These are phyloP conservation scores for Dichetophora obliterata DNA, from an alignment of 2,888 invertebrate species.

Conservation along the genomic window DNA sequence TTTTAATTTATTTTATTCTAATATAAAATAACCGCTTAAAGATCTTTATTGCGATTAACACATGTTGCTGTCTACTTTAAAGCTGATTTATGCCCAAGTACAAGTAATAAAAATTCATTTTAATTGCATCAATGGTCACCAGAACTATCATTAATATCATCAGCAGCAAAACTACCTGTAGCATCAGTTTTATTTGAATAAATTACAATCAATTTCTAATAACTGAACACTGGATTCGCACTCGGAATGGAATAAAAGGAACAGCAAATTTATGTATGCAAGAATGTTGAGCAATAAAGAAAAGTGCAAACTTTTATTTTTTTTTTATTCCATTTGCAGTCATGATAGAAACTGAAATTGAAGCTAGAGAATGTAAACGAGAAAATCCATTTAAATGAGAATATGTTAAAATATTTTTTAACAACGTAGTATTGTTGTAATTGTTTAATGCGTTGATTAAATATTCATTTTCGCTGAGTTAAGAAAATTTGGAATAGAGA, in stretches of 20 bases:
- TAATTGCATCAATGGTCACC: neutral
- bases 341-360: too few species aligned
- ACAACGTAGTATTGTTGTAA: neutral
- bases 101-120: neutral
- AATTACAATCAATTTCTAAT: constrained; percentile 25
- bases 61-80: neutral
- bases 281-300: neutral
- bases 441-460: neutral
- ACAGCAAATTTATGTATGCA: neutral
- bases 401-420: too few species aligned
- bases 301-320: neutral
- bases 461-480: neutral
- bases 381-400: too few species aligned
- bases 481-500: neutral
- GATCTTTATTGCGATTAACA: neutral
- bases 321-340: too few species aligned
- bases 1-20: too few species aligned
- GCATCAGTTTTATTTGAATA: constrained; percentile 1
- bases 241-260: constrained; percentile 46
- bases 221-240: constrained; percentile 5
- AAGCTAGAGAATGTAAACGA: too few species aligned
- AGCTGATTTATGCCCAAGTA: neutral
- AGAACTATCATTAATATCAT: neutral
- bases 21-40: too few species aligned
- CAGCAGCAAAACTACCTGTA: neutral